Evolutionary conservation across 2,113 vertebrate species (phyloP).

Genomic region (Ceuthmochares aereus): DNA sequence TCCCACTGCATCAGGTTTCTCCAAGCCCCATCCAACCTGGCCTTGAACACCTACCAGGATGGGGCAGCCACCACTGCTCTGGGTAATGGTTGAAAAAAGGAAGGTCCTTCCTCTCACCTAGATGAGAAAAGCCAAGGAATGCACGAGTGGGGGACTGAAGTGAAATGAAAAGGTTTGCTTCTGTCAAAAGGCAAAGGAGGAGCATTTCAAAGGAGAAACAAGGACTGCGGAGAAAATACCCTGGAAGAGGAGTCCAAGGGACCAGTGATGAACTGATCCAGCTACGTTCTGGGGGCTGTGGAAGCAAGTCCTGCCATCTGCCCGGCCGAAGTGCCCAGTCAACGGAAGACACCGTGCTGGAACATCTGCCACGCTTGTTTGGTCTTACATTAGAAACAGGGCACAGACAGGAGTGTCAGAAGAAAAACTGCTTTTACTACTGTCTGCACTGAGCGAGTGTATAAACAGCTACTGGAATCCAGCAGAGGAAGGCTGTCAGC

Average conservation of each 20-base stretch:
- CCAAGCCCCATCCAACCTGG: no score
- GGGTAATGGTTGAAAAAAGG: neutral
- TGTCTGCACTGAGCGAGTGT: neutral
- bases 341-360: neutral
- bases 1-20: no score
- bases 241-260: neutral
- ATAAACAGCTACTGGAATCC: conserved; percentile 65
- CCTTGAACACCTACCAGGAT: no score
- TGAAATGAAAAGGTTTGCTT: neutral
- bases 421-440: conserved; percentile 40
- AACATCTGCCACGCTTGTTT: neutral
- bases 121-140: neutral
- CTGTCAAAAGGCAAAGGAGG: neutral
- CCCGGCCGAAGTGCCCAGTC: neutral
- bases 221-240: neutral
- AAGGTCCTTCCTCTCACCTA: neutral
- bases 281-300: neutral
- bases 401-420: conserved; percentile 23
- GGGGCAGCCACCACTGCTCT: no score
- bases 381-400: conserved; percentile 17
- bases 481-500: conserved; percentile 67
- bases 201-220: neutral
- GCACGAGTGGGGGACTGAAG: neutral
- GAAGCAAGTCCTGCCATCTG: fast-evolving
- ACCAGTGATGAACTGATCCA: neutral